These are phyloP conservation scores for Falco peregrinus DNA, from an alignment of 2,797 vertebrate species.

Conservation along the genomic window DNA sequence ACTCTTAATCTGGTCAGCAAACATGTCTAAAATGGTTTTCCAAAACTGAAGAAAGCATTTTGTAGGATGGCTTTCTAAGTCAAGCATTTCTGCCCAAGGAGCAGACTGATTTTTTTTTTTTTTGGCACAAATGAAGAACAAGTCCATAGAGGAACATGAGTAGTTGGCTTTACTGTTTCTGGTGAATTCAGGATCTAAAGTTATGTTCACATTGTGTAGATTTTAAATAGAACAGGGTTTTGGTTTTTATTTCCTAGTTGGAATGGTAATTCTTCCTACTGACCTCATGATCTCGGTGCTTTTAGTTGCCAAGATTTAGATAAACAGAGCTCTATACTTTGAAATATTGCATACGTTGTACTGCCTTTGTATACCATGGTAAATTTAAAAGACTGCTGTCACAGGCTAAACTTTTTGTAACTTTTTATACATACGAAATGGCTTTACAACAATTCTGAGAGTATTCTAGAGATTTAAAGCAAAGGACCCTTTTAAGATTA, in stretches of 20 bases:
- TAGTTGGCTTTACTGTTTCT: neutral
- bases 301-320: neutral
- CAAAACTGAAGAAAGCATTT: neutral
- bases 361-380: neutral
- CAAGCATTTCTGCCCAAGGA: neutral
- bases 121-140: neutral
- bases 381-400: neutral
- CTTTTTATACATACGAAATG: neutral
- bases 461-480: neutral
- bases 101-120: neutral
- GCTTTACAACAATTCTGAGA: neutral
- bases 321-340: neutral
- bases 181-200: neutral
- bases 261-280: neutral
- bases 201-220: neutral
- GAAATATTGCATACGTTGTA: neutral
- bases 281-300: neutral
- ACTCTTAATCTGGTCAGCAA: neutral
- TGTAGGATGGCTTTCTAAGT: neutral
- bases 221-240: neutral
- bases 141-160: neutral
- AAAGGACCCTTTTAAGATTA: neutral
- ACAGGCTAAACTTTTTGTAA: neutral
- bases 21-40: neutral
- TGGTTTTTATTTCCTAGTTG: neutral